Evolutionary conservation across 2,113 vertebrate species (phyloP), one percentile per base, ranked within the genome.

Genomic region (Salminus brasiliensis): DNA sequence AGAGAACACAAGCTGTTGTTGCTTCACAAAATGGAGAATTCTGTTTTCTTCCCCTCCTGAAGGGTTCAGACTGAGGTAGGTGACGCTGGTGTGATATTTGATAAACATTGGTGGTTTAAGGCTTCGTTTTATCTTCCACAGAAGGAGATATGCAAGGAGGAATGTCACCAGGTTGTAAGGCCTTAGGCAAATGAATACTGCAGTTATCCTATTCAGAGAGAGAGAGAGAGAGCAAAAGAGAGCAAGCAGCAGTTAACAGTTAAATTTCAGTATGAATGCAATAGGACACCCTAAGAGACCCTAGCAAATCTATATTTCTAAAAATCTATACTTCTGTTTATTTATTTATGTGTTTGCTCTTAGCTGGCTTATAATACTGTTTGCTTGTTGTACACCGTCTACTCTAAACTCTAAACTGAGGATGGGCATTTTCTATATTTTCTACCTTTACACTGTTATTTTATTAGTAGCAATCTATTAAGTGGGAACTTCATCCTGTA

Each of bases 171-270:
- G 30, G 21, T 55, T 25, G n/a, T 57, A 10, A 55, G n/a, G 27
- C 70, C 52, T 55, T n/a, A 55, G 52, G 52, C 52, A 25, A 55
- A 55, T 55, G 52, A 55, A 55, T 55, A 55, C 21, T 55, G 52
- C 52, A 55, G 52, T 55, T n/a, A 55, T 55, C 5, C n/a, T 10
- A 55, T 55, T 55, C n/a, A 23, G n/a, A 9, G 52, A 55, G n/a
- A 55, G 23, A 55, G 16, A 47, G 10, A 16, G 13, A n/a, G 1
- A 32, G 1, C 21, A 3, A 52, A 1, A 52, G 3, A 52, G 47
- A 52, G 9, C 1, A 1, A 53, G 47, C 34, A 16, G 27, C 23
- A 70, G 4, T 34, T 71, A n/a, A n/a, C n/a, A n/a, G 32, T 13
- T 23, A 53, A n/a, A 55, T 23, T 55, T 55, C n/a, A 55, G 11